phyloP scores from a whole-genome alignment of 2,113 vertebrate species.

The Macquaria australasica region DNA sequence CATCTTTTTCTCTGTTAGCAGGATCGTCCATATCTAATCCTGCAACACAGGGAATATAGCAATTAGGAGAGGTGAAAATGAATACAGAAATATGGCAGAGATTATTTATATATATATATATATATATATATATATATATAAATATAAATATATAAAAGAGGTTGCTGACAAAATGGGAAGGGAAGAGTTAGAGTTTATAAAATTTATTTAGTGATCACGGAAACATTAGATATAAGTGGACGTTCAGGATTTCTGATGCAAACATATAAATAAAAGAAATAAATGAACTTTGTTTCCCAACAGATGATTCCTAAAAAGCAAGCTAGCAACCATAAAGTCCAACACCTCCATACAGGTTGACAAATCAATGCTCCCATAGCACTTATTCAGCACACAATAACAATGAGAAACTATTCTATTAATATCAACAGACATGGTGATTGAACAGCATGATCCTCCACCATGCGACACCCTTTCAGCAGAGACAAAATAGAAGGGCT shows the following conservation, averaged over 20 bases:
- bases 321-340: neutral
- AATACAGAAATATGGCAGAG: neutral
- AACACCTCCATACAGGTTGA: conserved; percentile 1
- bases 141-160: too few relatives aligned
- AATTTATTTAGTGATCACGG: conserved; percentile 22
- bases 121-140: neutral
- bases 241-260: neutral
- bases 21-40: conserved; percentile 66
- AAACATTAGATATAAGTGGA: conserved; percentile 6
- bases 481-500: conserved; percentile 43
- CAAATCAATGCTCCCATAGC: neutral
- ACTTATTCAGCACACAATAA: conserved; percentile 25
- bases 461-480: conserved; percentile 45
- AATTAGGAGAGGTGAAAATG: conserved; percentile 21
- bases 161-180: conserved; percentile 4
- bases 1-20: conserved; percentile 48
- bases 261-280: neutral
- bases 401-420: conserved; percentile 30
- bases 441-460: conserved; percentile 48
- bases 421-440: conserved; percentile 42
- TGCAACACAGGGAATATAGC: conserved; percentile 67
- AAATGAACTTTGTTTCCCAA: neutral
- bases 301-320: conserved; percentile 8
- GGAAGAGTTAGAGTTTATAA: neutral
- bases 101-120: too few relatives aligned